Base-by-base conservation (phyloP, 2,113 vertebrate species). In the Sialia sialis region DNA sequence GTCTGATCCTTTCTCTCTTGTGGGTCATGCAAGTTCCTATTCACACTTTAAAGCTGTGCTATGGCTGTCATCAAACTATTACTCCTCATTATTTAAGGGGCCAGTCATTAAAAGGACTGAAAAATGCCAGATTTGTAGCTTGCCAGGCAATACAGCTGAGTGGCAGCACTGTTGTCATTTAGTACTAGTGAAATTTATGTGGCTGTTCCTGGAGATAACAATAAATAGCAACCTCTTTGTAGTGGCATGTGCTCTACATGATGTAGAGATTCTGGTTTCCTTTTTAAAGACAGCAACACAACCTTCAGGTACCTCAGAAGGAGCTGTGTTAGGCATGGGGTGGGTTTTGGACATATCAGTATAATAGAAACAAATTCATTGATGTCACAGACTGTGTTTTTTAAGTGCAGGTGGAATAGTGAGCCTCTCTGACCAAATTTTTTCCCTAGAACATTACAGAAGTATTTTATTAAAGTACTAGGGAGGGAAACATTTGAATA, bases 51-150 rank as follows among this genome's bases (percentile, higher is more conserved):
- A 95, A 87, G 90, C 62, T 90, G 54, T 4, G 4, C 54, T 41
- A 6, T 23, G 27, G 66, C 41, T 94, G 81, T 93, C 93, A 91
- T 91, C 82, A 89, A 87, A 69, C 46, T 69, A 60, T 87, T 93
- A 62, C 54, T 68, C 58, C 82, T 88, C 36, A 29, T 72, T 92
- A 82, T 88, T 89, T 94, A 59, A 48, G 91, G 90, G 56, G 51
- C 20, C 30, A 77, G 76, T 83, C 72, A 80, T 80, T 88, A 77
- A 69, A 52, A 30, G 69, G n/a, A 55, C 84, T 68, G 39, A 39
- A 78, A 72, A 87, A 48, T 0, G 11, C 39, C 19, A 51, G 38
- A 69, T 87, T 82, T 93, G 48, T 75, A 72, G 48, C 75, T 75
- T 90, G 58, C 67, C 49, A 41, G 79, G 70, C 32, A 49, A 12